Conservation (phyloP, 92 coral and sea anemone species). For the Nematostella vectensis region DNA sequence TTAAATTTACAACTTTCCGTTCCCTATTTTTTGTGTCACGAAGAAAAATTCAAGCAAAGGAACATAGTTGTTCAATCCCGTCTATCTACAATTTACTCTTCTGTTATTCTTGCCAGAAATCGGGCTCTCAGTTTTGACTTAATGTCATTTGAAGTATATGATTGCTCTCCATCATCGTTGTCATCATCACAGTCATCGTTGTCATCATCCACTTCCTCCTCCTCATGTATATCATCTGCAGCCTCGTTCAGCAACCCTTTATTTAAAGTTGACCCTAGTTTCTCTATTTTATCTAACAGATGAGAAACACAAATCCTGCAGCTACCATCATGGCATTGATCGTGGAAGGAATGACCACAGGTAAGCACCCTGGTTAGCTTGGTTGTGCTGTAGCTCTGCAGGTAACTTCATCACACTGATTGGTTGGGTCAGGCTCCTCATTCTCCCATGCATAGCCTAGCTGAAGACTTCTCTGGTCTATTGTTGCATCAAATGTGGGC, state of each 20-base stretch:
- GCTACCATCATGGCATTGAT: background rate
- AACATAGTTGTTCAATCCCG: no score
- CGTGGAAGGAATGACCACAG: slow-evolving; percentile 25
- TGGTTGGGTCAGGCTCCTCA: slow-evolving; percentile 10
- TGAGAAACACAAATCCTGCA: background rate
- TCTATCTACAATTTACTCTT: no score
- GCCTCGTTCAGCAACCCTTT: background rate
- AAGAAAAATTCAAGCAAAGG: no score
- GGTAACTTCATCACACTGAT: slow-evolving; percentile 7
- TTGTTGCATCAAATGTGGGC: slow-evolving; percentile 17
- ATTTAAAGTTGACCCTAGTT: background rate
- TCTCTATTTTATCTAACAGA: background rate
- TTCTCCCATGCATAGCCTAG: slow-evolving; percentile 22
- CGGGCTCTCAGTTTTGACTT: no score
- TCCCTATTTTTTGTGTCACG: no score
- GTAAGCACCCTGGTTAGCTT: slow-evolving; percentile 3
- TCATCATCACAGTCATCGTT: slow-evolving; percentile 1
- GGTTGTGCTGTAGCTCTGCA: background rate
- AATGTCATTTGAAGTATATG: no score
- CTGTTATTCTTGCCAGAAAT: no score
- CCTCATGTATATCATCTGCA: background rate
- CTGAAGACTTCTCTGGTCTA: slow-evolving; percentile 25
- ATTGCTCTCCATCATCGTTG: no score
- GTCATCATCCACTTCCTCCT: background rate
- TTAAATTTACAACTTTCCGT: no score